Conservation (phyloP, 2,888 invertebrate genomes). For the Macrophya annulata region DNA sequence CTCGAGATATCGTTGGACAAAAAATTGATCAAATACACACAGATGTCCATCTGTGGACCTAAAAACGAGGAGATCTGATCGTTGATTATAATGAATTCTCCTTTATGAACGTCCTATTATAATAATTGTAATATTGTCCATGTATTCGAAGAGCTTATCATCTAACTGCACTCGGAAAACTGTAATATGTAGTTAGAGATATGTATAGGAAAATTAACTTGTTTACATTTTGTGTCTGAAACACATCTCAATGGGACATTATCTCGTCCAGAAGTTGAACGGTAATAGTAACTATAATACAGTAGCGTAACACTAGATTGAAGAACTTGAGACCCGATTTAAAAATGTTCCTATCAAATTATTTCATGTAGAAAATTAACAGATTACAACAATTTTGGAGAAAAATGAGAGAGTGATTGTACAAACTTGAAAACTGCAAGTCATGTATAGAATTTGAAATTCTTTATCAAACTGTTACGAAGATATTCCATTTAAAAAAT, state of each 20-base stretch:
- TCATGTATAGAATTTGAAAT: neutral
- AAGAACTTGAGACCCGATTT: neutral
- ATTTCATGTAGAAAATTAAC: neutral
- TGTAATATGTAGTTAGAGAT: neutral
- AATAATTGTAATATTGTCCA: neutral
- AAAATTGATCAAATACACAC: no score
- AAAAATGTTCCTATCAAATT: neutral
- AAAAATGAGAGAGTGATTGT: neutral
- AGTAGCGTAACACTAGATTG: neutral
- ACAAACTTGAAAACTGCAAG: no score
- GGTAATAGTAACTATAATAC: neutral
- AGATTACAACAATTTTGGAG: neutral
- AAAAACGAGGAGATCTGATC: no score
- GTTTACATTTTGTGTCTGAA: neutral
- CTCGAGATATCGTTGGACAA: no score
- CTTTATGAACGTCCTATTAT: neutral
- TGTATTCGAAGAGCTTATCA: neutral
- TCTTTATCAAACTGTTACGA: neutral
- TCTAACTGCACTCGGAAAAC: neutral
- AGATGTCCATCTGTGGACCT: no score
- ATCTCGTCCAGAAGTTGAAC: slow-evolving; percentile 9
- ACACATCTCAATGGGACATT: slow-evolving; percentile 25
- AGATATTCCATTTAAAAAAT: neutral
- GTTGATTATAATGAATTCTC: no score
- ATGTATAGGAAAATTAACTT: slow-evolving; percentile 19